phyloP scores from a whole-genome alignment of 1,140 invertebrate genomes.

The Drosophila murphyi region DNA sequence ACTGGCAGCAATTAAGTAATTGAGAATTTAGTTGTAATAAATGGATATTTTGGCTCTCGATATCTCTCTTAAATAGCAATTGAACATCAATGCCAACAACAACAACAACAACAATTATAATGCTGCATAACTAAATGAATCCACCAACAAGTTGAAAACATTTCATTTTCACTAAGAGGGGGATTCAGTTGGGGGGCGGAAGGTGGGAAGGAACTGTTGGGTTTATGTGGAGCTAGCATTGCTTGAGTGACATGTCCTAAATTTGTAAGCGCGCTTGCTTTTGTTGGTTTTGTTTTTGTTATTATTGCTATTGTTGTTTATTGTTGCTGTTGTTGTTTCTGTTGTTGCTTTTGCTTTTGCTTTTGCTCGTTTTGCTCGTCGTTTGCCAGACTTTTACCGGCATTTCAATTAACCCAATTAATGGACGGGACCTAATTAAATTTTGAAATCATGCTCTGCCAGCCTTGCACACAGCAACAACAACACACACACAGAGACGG shows the following conservation, averaged over 20 bases:
- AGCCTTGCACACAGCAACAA: constrained; percentile 36
- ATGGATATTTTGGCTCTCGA: neutral
- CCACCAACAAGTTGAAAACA: constrained; percentile 50
- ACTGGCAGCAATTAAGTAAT: neutral
- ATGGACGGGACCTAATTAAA: constrained; percentile 84
- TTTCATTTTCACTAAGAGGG: neutral
- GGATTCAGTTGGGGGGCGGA: neutral
- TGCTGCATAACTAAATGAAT: constrained; percentile 1
- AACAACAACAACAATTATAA: neutral
- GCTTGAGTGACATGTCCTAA: constrained; percentile 83
- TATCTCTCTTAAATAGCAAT: constrained; percentile 3
- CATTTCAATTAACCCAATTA: constrained; percentile 85
- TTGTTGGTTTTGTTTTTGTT: neutral
- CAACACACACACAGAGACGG: constrained; percentile 8
- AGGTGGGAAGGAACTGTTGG: too few species aligned
- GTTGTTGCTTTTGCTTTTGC: neutral
- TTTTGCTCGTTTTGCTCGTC: neutral
- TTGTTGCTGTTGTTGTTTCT: neutral
- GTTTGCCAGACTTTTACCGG: constrained; percentile 76
- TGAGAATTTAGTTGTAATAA: neutral
- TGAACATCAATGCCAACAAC: neutral
- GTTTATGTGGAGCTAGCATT: constrained; percentile 16
- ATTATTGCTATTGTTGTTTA: neutral
- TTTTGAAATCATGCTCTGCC: constrained; percentile 78
- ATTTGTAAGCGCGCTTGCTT: constrained; percentile 59